A percentile compares a stretch with the other conserved stretches of the same genome.
phyloP scores from a whole-genome alignment of 1,140 invertebrate species.

The Linepithema humile region DNA sequence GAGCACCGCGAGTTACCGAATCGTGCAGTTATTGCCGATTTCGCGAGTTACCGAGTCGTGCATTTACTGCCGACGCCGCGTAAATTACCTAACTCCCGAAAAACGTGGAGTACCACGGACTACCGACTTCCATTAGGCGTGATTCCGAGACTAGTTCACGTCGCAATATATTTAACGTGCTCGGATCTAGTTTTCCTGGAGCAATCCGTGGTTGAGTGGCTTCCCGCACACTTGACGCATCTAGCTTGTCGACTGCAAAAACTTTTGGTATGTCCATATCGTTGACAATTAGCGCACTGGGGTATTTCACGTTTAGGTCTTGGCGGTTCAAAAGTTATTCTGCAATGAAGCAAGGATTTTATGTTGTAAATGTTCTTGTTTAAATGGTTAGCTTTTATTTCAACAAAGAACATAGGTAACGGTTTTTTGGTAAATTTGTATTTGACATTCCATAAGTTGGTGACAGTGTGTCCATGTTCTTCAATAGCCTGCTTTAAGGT shows the following conservation, averaged over 20 bases:
- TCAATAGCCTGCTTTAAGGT: background rate
- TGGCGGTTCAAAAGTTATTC: background rate
- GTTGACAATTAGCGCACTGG: background rate
- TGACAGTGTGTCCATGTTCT: background rate
- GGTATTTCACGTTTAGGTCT: background rate
- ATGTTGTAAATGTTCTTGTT: background rate
- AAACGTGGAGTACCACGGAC: no score
- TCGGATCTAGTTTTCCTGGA: background rate
- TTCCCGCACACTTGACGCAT: background rate
- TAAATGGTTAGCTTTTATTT: background rate
- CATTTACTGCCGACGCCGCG: no score
- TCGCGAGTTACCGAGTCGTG: no score
- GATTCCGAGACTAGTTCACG: no score
- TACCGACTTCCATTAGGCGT: no score
- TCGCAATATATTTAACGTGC: background rate
- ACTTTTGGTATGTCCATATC: background rate
- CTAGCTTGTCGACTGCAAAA: background rate
- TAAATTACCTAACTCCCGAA: no score
- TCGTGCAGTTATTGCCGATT: no score
- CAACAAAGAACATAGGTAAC: background rate
- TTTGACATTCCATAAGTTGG: background rate
- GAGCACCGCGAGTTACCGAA: no score
- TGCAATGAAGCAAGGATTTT: background rate
- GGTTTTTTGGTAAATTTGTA: background rate
- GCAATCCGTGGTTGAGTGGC: background rate